Evolutionary conservation across 2,113 vertebrate genomes (phyloP), one percentile per base, ranked within the genome.

Genomic region (Proterorhinus semilunaris): DNA sequence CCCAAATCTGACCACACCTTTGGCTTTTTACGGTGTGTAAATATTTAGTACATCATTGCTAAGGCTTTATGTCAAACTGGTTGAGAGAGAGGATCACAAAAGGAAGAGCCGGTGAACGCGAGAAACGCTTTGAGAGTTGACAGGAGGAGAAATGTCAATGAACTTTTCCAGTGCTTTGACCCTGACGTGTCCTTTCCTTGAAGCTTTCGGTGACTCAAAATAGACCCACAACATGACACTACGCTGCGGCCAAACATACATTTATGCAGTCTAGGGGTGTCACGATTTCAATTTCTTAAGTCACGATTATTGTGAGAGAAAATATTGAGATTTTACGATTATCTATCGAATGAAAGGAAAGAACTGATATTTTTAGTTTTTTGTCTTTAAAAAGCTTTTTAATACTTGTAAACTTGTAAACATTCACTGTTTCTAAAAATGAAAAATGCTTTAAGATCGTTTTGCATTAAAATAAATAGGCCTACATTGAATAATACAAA

Each of bases 221-320:
- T 89, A 90, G 84, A 83, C 71, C 67, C 78, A 86, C 66, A 72
- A 76, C 75, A 75, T 69, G 87, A 82, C 82, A 86, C 83, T 59
- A 4, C 9, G 51, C 73, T 68, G 53, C 17, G 44, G 5, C 42
- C 66, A 69, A 66, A 67, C 17, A 70, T 75, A 71, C 45, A 65
- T 43, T 21, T 17, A 66, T 43, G 50, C 71, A 74, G 46, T 76
- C 3, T n/a, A n/a, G n/a, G n/a, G n/a, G n/a, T n/a, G n/a, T n/a
- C n/a, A n/a, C n/a, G n/a, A n/a, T n/a, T n/a, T n/a, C n/a, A n/a
- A n/a, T n/a, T n/a, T n/a, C n/a, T n/a, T n/a, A n/a, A n/a, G n/a
- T n/a, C n/a, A n/a, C n/a, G n/a, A n/a, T n/a, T n/a, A n/a, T n/a
- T n/a, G n/a, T n/a, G n/a, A n/a, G n/a, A n/a, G n/a, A n/a, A n/a